Conservation (phyloP, 1,140 invertebrate species). For the Drosophila persimilis region DNA sequence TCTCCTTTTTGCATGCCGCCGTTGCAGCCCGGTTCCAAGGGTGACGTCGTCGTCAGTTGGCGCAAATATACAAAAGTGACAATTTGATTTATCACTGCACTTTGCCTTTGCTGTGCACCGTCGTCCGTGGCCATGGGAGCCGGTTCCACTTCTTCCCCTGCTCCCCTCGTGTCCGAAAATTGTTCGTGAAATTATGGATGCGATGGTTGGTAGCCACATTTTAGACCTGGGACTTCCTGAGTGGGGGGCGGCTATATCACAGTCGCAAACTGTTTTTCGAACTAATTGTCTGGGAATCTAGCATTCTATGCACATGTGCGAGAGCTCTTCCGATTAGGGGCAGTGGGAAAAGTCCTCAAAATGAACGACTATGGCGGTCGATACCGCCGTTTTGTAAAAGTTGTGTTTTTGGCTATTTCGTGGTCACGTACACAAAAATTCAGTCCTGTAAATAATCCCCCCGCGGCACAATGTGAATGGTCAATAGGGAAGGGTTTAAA, state of each 20-base stretch:
- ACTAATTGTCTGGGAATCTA: constrained; percentile 55
- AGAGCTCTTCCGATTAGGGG: not conserved
- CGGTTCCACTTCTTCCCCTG: constrained; percentile 16
- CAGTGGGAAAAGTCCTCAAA: too few species aligned
- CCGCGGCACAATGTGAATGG: too few species aligned
- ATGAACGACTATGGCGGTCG: too few species aligned
- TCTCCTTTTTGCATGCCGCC: constrained; percentile 33
- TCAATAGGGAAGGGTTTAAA: too few species aligned
- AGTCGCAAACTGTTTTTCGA: constrained; percentile 12
- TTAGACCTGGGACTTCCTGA: constrained; percentile 54
- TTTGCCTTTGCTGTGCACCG: constrained; percentile 48
- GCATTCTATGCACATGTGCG: constrained; percentile 9
- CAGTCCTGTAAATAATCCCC: too few species aligned
- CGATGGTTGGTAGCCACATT: constrained; percentile 67
- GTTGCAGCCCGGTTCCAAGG: constrained; percentile 21
- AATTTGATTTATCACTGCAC: constrained; percentile 82
- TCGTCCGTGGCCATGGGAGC: constrained; percentile 33
- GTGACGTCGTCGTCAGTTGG: constrained; percentile 60
- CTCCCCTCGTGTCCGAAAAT: constrained; percentile 39
- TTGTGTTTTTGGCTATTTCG: too few species aligned
- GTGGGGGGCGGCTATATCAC: constrained; percentile 34
- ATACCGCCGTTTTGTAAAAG: too few species aligned
- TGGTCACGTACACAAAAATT: too few species aligned
- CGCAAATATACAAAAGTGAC: constrained; percentile 78
- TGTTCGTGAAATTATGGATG: constrained; percentile 67